phyloP scores from a whole-genome alignment of 1,140 invertebrate species.

The Drosophila burlai region DNA sequence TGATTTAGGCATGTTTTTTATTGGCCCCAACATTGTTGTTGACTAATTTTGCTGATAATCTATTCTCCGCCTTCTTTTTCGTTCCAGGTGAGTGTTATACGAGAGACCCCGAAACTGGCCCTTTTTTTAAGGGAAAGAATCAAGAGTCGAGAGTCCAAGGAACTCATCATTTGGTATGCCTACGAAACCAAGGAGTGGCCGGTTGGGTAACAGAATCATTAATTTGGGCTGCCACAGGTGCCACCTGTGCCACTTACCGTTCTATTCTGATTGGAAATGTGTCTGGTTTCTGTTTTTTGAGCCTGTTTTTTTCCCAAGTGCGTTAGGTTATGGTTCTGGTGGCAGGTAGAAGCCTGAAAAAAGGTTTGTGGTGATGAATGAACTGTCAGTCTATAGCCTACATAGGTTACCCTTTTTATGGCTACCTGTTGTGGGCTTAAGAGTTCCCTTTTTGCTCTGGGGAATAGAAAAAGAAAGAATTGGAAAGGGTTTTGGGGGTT shows the following conservation, averaged over 20 bases:
- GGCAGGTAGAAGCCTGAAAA: slow-evolving; percentile 37
- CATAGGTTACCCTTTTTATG: slow-evolving; percentile 4
- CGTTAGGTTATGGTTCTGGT: slow-evolving; percentile 58
- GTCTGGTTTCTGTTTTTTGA: slow-evolving; percentile 20
- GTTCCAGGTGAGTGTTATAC: slow-evolving; percentile 44
- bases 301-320: slow-evolving; percentile 34
- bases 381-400: slow-evolving; percentile 44
- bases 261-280: slow-evolving; percentile 54
- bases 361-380: slow-evolving; percentile 50
- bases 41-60: slow-evolving; percentile 32
- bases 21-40: slow-evolving; percentile 12
- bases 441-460: not conserved
- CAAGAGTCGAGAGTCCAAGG: not conserved
- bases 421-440: slow-evolving; percentile 35
- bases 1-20: slow-evolving; percentile 19
- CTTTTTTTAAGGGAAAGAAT: too few relatives aligned
- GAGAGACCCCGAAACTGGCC: not conserved
- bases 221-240: slow-evolving; percentile 38
- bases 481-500: not conserved
- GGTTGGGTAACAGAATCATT: slow-evolving; percentile 31
- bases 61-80: slow-evolving; percentile 26
- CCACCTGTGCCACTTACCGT: slow-evolving; percentile 26
- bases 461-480: not conserved
- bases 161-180: slow-evolving; percentile 41
- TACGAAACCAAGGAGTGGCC: slow-evolving; percentile 5